Conservation (phyloP, 2,888 invertebrate genomes). For the Scelioninae gen. 2 region DNA sequence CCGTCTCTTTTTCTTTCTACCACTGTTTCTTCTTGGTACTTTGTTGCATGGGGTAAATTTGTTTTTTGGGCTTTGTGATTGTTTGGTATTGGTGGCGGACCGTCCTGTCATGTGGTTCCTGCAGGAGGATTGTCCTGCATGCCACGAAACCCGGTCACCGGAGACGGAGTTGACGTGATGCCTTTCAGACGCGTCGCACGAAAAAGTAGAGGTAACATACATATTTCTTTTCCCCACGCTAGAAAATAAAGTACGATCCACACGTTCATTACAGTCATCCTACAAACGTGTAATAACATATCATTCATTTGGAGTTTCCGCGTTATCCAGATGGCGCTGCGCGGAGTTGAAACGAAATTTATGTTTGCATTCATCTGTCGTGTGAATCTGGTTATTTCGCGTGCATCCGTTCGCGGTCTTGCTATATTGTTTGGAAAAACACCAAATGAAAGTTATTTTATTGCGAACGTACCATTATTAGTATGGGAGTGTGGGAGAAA, state of each 20-base stretch:
- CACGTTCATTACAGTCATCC: constrained; percentile 52
- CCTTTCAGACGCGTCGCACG: constrained; percentile 74
- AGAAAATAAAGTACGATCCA: constrained; percentile 53
- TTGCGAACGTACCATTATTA: no score
- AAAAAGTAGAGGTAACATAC: constrained; percentile 73
- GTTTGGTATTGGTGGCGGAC: constrained; percentile 67
- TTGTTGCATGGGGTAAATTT: constrained; percentile 67
- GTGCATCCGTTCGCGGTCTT: no score
- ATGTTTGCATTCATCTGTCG: no score
- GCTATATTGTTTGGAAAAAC: constrained; percentile 19
- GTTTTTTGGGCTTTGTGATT: constrained; percentile 66
- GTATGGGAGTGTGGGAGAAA: no score
- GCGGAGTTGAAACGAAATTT: constrained; percentile 6
- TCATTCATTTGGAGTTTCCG: constrained; percentile 52
- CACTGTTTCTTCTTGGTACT: constrained; percentile 60
- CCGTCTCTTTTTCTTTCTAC: no score
- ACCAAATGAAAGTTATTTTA: no score
- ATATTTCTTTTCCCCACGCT: constrained; percentile 48
- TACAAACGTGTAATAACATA: constrained; percentile 46
- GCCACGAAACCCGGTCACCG: constrained; percentile 81
- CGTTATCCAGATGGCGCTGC: constrained; percentile 31
- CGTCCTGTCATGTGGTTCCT: constrained; percentile 66
- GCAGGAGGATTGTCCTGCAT: constrained; percentile 73
- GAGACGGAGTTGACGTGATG: constrained; percentile 79
- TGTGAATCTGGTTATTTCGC: no score